Percentiles rank a stretch among this genome's conserved stretches.
These are phyloP conservation scores for Eupithecia subfuscata DNA, from an alignment of 2,888 invertebrate genomes.

Conservation along the genomic window DNA sequence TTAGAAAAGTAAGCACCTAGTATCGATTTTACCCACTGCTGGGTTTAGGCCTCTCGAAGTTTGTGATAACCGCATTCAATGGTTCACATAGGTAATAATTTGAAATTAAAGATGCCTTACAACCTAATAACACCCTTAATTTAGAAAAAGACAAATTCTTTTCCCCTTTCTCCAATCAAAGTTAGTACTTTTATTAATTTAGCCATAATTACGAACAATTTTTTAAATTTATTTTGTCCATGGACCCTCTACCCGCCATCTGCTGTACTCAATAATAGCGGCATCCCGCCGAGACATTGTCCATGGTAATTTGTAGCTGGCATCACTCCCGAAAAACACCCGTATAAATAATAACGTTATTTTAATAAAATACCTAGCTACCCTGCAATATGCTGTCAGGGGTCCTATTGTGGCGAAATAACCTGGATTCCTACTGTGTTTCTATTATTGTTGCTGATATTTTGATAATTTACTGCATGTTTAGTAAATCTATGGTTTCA, in stretches of 20 bases:
- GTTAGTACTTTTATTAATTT: constrained; percentile 44
- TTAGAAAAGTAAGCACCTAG: too few species aligned
- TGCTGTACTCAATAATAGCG: constrained; percentile 72
- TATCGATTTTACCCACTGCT: too few species aligned
- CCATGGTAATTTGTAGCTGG: constrained; percentile 79
- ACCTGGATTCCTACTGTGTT: constrained; percentile 56
- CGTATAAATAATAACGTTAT: constrained; percentile 79
- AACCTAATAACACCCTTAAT: background rate
- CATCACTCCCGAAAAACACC: constrained; percentile 75
- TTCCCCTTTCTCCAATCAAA: constrained; percentile 26
- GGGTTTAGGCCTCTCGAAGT: too few species aligned
- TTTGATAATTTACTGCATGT: constrained; percentile 35
- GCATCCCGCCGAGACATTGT: constrained; percentile 79
- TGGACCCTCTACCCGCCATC: constrained; percentile 67
- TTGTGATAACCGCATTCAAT: too few species aligned
- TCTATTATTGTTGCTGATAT: constrained; percentile 50
- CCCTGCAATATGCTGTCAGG: constrained; percentile 48
- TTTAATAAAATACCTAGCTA: constrained; percentile 71
- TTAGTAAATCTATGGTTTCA: constrained; percentile 11
- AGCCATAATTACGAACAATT: constrained; percentile 51
- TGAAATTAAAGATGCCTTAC: background rate
- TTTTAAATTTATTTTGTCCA: constrained; percentile 63
- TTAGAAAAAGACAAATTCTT: background rate
- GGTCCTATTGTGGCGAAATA: constrained; percentile 48
- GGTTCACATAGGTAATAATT: too few species aligned